Evolutionary conservation across 2,113 vertebrate genomes (phyloP).

Genomic region (Carlito syrichta): DNA sequence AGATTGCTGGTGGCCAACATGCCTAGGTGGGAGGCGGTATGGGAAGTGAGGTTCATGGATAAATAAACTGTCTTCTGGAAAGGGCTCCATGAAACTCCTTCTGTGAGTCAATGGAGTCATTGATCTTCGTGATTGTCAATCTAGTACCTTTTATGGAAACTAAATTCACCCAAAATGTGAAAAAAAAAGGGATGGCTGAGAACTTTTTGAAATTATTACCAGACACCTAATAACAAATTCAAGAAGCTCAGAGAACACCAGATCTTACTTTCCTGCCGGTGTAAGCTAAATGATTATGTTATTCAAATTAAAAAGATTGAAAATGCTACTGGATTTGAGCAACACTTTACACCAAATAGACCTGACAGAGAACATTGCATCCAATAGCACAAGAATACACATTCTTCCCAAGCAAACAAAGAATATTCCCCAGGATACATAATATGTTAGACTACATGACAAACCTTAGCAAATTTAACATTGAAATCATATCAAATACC

Average conservation of each 20-base stretch:
- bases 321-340: too few species aligned
- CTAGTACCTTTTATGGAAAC: background rate
- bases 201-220: background rate
- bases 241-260: background rate
- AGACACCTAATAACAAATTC: background rate
- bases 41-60: background rate
- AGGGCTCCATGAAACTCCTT: fast-evolving
- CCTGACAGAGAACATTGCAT: too few species aligned
- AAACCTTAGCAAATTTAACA: too few species aligned
- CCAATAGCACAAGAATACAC: too few species aligned
- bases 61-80: background rate
- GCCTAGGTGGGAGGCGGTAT: fast-evolving
- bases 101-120: background rate
- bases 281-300: background rate
- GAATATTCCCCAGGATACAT: too few species aligned
- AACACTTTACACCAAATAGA: too few species aligned
- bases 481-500: too few species aligned
- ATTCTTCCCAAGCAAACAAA: too few species aligned
- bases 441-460: too few species aligned
- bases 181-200: background rate
- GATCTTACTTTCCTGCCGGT: background rate
- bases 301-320: background rate
- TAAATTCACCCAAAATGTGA: background rate
- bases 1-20: too few species aligned
- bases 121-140: background rate